phyloP scores from a whole-genome alignment of 2,888 invertebrate species.

The Autographa pulchrina region DNA sequence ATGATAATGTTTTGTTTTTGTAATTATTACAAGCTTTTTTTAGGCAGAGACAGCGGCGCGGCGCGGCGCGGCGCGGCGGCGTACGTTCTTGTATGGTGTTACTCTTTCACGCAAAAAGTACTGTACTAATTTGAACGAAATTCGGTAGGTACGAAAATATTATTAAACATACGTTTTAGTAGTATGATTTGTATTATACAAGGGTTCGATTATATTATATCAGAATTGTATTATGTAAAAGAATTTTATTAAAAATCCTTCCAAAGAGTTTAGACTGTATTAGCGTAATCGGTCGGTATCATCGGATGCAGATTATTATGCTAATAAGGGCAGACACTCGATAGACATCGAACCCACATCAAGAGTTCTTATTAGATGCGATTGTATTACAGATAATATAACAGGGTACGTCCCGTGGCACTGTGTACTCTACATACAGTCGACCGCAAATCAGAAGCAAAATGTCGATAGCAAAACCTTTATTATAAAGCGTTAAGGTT shows the following conservation, averaged over 20 bases:
- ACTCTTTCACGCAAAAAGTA: no score
- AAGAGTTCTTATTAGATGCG: constrained; percentile 75
- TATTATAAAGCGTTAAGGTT: no score
- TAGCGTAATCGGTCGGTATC: constrained; percentile 59
- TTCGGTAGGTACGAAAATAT: background rate
- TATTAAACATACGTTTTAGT: background rate
- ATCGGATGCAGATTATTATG: constrained; percentile 76
- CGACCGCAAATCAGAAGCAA: background rate
- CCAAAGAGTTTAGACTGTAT: constrained; percentile 33
- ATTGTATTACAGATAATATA: constrained; percentile 80
- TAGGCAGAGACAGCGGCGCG: background rate
- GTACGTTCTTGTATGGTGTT: no score
- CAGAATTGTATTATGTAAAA: background rate
- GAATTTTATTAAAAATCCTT: constrained; percentile 29
- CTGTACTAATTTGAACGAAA: no score
- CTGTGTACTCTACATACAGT: background rate
- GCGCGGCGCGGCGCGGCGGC: no score
- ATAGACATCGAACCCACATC: constrained; percentile 76
- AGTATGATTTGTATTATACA: background rate
- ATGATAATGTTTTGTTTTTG: background rate
- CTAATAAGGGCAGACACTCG: constrained; percentile 69
- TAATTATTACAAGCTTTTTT: background rate
- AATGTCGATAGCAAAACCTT: no score
- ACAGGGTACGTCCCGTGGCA: constrained; percentile 26
- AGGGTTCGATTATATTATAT: background rate